A percentile compares a stretch with the other conserved stretches of the same genome.
These are phyloP conservation scores for Spondyliosoma cantharus DNA, from an alignment of 2,797 vertebrate genomes.

Conservation along the genomic window DNA sequence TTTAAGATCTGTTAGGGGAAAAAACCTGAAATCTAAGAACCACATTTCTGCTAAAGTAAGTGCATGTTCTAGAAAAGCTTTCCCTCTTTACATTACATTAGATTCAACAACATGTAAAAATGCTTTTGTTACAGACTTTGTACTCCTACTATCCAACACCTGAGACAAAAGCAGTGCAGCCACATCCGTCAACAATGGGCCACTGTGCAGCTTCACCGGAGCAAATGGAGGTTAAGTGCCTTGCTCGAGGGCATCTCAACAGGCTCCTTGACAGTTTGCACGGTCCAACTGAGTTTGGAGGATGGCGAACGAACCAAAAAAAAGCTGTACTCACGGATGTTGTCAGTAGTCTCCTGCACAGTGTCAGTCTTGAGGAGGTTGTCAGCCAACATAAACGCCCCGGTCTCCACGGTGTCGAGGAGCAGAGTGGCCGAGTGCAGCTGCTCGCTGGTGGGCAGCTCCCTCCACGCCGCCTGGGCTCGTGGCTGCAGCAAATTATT, in stretches of 20 bases:
- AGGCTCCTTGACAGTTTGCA: constrained; percentile 20
- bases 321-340: constrained; percentile 91
- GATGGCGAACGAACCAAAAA: constrained; percentile 7
- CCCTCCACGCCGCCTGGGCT: constrained; percentile 92
- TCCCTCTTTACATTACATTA: neutral
- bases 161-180: neutral
- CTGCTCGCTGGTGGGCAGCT: constrained; percentile 92
- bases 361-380: constrained; percentile 99
- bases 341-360: constrained; percentile 95
- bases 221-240: constrained; percentile 57
- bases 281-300: constrained; percentile 32
- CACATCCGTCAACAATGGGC: constrained; percentile 17
- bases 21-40: constrained; percentile 43
- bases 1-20: constrained; percentile 9
- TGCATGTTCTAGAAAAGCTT: neutral
- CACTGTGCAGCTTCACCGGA: constrained; percentile 17
- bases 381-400: constrained; percentile 97
- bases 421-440: constrained; percentile 95
- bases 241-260: constrained; percentile 57
- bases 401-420: constrained; percentile 96
- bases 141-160: neutral
- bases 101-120: neutral
- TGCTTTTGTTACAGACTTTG: neutral
- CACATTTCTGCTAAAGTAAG: constrained; percentile 18
- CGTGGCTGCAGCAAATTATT: constrained; percentile 97